A percentile compares a stretch with the other conserved stretches of the same genome.
These are phyloP conservation scores for Anoncus sp. DNA, from an alignment of 2,888 invertebrate species.

Conservation along the genomic window DNA sequence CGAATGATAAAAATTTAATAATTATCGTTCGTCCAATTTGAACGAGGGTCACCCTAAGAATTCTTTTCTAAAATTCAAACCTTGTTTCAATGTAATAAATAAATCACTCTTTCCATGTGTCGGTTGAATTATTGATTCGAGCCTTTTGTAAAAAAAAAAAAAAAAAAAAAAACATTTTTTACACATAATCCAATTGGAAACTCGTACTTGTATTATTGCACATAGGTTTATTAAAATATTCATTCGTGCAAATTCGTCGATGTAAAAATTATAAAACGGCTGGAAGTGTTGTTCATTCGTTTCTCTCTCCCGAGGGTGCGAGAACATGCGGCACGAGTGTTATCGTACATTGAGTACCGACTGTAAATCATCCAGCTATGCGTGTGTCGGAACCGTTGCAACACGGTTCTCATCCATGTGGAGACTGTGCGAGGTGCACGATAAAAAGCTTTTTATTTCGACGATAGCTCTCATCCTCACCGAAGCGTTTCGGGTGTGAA, in stretches of 20 bases:
- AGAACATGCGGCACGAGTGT: slow-evolving; percentile 43
- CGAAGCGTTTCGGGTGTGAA: slow-evolving; percentile 22
- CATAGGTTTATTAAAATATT: neutral
- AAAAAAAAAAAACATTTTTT: neutral
- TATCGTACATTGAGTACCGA: slow-evolving; percentile 54
- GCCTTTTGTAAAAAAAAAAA: too few relatives aligned
- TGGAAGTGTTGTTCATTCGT: neutral
- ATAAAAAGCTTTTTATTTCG: slow-evolving; percentile 61
- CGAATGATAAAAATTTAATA: too few relatives aligned
- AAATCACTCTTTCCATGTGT: too few relatives aligned
- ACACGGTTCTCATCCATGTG: slow-evolving; percentile 12
- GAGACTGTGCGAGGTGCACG: slow-evolving; percentile 17
- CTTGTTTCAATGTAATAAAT: too few relatives aligned
- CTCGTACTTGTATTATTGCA: neutral
- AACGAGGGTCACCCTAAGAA: too few relatives aligned
- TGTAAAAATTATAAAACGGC: neutral
- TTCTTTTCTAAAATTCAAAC: too few relatives aligned
- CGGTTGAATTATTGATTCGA: too few relatives aligned
- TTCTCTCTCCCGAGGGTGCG: neutral
- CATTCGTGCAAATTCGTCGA: neutral
- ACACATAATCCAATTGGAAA: neutral
- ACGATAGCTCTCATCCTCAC: slow-evolving; percentile 44
- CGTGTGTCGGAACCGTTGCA: slow-evolving; percentile 30
- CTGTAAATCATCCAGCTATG: slow-evolving; percentile 22
- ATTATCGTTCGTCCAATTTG: too few relatives aligned